These are phyloP conservation scores for Bujurquina vittata DNA, from an alignment of 2,113 vertebrate genomes.

Conservation along the genomic window DNA sequence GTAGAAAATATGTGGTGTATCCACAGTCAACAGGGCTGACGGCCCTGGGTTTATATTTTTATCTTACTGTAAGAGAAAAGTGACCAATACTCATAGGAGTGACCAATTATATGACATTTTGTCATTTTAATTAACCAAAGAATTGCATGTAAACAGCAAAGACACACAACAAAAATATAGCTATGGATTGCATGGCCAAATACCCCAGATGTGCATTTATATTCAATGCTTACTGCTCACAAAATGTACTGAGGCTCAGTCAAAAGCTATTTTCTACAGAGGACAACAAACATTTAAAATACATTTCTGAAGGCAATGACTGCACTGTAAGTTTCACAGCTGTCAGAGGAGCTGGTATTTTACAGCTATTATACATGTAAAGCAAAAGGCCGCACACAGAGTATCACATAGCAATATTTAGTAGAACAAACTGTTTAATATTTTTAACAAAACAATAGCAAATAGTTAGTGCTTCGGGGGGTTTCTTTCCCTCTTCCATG, in stretches of 20 bases:
- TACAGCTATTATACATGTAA: neutral
- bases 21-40: neutral
- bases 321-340: neutral
- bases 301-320: neutral
- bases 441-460: neutral
- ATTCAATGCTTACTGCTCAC: slow-evolving; percentile 13
- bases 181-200: neutral
- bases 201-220: neutral
- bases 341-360: neutral
- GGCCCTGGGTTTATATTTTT: neutral
- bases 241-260: neutral
- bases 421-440: neutral
- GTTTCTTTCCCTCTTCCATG: neutral
- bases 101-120: neutral
- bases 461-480: neutral
- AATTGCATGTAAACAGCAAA: neutral
- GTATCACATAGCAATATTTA: neutral
- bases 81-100: neutral
- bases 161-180: neutral
- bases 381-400: neutral
- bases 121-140: neutral
- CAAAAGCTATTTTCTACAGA: neutral
- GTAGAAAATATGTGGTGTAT: neutral
- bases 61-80: neutral
- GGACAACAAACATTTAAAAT: slow-evolving; percentile 11